Evolutionary conservation across 2,888 invertebrate species (phyloP), one percentile per base, ranked within the genome.

Genomic region (Macroteleia sp.): DNA sequence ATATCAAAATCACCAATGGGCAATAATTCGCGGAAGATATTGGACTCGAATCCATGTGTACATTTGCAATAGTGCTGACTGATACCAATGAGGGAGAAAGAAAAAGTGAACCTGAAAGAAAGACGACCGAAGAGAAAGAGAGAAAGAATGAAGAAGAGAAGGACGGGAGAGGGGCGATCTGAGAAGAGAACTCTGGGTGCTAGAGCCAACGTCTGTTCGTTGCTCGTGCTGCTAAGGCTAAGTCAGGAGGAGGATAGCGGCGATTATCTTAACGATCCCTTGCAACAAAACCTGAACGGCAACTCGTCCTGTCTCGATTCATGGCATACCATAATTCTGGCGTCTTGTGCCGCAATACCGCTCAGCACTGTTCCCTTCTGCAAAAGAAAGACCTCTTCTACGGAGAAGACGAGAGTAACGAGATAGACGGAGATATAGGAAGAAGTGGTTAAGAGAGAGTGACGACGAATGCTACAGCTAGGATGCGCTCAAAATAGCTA

Each of bases 201-300:
- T 74, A 61, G 71, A 76, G 70, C 64, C 54, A 64, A 41, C 61
- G 74, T 46, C 44, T 75, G 62, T 71, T 67, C 50, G 59, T 59
- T 75, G 66, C 71, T 62, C 81, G 80, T 79, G 74, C 80, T 82
- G 84, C 87, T 86, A 85, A 87, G 85, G 85, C 88, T 85, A 87
- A 89, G 88, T 89, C 89, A 89, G 90, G 88, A 88, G 83, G 88
- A 88, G 88, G 90, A 90, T 90, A 90, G 90, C 87, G 82, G 84
- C 89, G 89, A 90, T 91, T 91, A 91, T 91, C 88, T 90, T 90
- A 90, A 90, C 91, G 91, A 91, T 90, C 89, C 87, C 90, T 84
- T 87, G 88, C 81, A 85, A 89, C 87, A 90, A 90, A 91, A 91
- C 91, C 90, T 90, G 91, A 90, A 88, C 88, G 87, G 88, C 88